A percentile compares a stretch with the other conserved stretches of the same genome.
phyloP scores from a whole-genome alignment of 2,797 vertebrate species.

The Tenualosa ilisha region DNA sequence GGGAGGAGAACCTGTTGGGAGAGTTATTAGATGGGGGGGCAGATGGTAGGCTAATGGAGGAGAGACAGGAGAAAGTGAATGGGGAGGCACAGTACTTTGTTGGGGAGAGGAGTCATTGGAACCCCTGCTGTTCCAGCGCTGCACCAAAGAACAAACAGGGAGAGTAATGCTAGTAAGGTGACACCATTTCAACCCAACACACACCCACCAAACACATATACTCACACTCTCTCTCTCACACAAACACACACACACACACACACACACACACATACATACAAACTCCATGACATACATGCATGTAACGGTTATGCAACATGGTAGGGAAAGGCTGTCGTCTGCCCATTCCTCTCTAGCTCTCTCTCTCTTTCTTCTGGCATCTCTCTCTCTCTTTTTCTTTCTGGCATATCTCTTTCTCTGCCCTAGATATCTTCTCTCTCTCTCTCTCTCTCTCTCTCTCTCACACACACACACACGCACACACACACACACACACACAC shows the following conservation, averaged over 20 bases:
- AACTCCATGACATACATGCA: neutral
- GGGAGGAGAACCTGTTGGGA: neutral
- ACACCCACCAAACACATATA: neutral
- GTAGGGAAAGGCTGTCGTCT: neutral
- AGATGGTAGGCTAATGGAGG: neutral
- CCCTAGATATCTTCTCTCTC: constrained; percentile 3
- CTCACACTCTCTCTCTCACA: neutral
- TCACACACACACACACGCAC: neutral
- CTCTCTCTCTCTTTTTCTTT: neutral
- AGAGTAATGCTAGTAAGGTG: constrained; percentile 59
- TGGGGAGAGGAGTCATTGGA: neutral
- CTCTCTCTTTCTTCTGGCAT: neutral
- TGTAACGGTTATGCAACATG: neutral
- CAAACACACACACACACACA: neutral
- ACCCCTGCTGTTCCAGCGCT: neutral
- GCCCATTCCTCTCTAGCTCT: neutral
- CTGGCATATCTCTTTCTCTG: neutral
- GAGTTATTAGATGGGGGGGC: neutral
- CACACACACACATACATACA: constrained; percentile 25
- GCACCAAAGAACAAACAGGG: constrained; percentile 27
- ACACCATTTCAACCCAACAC: constrained; percentile 32
- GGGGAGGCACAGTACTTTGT: neutral
- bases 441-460: neutral
- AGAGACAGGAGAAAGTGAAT: neutral
- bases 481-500: constrained; percentile 25